These are phyloP conservation scores for Potorous gilbertii DNA, from an alignment of 2,797 vertebrate genomes.

Conservation along the genomic window DNA sequence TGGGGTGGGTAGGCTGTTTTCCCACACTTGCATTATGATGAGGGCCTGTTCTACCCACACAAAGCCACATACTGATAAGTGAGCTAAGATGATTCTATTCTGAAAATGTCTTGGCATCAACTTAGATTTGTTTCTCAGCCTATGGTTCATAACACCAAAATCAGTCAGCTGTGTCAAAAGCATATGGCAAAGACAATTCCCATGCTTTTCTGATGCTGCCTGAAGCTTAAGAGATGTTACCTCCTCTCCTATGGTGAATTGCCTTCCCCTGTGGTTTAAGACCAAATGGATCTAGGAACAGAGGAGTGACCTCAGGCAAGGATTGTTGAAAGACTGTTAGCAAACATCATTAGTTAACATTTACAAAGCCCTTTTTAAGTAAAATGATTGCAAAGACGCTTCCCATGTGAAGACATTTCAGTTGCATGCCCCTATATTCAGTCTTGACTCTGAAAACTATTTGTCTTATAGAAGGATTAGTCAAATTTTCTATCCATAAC, in stretches of 20 bases:
- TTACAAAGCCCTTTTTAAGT: not conserved
- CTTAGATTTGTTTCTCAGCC: conserved; percentile 5
- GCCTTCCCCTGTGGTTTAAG: not conserved
- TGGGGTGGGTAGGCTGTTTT: not conserved
- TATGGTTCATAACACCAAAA: not conserved
- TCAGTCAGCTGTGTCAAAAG: not conserved
- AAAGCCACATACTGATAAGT: not conserved
- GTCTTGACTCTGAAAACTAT: not conserved
- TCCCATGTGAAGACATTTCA: not conserved
- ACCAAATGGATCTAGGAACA: not conserved
- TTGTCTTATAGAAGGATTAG: not conserved
- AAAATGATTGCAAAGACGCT: not conserved
- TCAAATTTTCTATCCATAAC: not conserved
- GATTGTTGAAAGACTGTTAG: not conserved
- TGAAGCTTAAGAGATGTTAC: not conserved
- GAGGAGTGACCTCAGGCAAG: not conserved
- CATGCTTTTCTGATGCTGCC: not conserved
- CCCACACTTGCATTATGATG: not conserved
- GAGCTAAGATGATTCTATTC: conserved; percentile 41
- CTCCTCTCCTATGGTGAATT: not conserved
- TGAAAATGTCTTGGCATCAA: conserved; percentile 38
- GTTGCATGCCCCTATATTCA: not conserved
- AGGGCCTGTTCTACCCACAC: not conserved
- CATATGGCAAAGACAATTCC: not conserved
- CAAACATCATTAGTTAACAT: not conserved